A percentile compares a stretch with the other conserved stretches of the same genome.
Evolutionary conservation across 2,113 vertebrate genomes (phyloP).

Genomic region (Phycodurus eques): DNA sequence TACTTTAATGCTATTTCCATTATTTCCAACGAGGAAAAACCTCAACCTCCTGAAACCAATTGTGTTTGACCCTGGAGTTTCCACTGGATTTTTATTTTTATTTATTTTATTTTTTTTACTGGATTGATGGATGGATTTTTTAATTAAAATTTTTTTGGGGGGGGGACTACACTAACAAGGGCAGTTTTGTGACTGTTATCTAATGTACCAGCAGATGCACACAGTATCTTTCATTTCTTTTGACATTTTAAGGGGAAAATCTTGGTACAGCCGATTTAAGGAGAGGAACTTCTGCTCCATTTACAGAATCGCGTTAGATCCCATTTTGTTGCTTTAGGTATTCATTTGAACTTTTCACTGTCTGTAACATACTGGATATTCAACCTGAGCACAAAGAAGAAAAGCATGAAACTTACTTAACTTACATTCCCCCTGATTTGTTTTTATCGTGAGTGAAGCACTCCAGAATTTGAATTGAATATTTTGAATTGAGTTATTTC

Average conservation of each 20-base stretch:
- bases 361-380: not conserved
- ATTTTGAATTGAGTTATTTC: no score
- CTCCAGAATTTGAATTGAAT: no score
- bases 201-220: no score
- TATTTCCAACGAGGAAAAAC: not conserved
- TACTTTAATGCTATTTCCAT: not conserved
- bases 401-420: not conserved
- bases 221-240: not conserved
- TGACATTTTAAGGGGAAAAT: not conserved
- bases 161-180: not conserved
- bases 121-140: no score
- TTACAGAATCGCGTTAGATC: conserved; percentile 36
- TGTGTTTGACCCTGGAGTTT: not conserved
- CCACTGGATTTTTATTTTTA: not conserved
- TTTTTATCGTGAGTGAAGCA: conserved; percentile 17
- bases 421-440: not conserved
- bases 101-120: no score
- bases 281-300: conserved; percentile 39
- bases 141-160: no score
- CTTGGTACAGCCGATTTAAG: conserved; percentile 16
- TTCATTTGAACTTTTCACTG: conserved; percentile 2
- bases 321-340: conserved; percentile 51
- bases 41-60: not conserved
- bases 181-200: not conserved
- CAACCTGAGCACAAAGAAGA: conserved; percentile 3